These are phyloP conservation scores for Calonectris borealis DNA, from an alignment of 2,113 vertebrate species.

Conservation along the genomic window DNA sequence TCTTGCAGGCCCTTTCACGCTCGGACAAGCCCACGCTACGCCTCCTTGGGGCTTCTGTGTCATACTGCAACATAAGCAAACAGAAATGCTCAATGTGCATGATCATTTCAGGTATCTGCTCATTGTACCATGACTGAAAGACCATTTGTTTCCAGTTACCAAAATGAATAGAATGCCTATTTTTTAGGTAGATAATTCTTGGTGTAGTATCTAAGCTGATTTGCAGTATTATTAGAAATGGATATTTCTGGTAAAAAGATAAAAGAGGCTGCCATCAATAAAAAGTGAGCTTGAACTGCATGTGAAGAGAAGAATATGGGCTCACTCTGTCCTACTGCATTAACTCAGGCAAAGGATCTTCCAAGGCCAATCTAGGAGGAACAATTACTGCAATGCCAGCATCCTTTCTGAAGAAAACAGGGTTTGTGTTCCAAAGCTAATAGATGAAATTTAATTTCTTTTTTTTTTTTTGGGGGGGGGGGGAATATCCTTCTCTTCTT, in stretches of 20 bases:
- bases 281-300: neutral
- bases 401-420: neutral
- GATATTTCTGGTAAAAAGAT: neutral
- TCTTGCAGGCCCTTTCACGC: neutral
- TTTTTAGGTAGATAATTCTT: neutral
- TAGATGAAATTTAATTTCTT: neutral
- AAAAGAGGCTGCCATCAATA: neutral
- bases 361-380: neutral
- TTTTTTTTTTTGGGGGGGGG: neutral
- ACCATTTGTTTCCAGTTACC: neutral
- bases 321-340: neutral
- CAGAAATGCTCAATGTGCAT: rapidly evolving
- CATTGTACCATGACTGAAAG: rapidly evolving
- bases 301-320: neutral
- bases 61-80: neutral
- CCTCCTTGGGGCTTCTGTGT: neutral
- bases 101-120: neutral
- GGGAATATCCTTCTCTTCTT: neutral
- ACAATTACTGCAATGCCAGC: neutral
- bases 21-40: neutral
- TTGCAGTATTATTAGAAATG: neutral
- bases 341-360: neutral
- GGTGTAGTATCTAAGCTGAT: neutral
- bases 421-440: neutral
- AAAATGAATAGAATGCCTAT: neutral